Base-by-base conservation (phyloP, 2,888 invertebrate species). In the Brassicogethes aeneus region DNA sequence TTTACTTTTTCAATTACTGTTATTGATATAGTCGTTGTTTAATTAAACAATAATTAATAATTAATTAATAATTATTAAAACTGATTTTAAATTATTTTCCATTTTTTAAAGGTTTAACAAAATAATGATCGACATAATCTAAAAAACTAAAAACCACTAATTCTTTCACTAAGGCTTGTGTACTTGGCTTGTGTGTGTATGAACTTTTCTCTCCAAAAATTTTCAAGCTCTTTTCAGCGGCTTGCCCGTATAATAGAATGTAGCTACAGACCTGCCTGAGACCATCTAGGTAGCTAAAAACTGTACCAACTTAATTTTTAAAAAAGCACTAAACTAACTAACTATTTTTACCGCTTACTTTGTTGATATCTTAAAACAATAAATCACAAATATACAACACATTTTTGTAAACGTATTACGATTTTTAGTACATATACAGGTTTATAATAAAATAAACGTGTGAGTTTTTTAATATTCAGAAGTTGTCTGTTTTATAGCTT, bases 181-280 rank as follows among this genome's bases (percentile, higher is more conserved):
- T 60, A 60, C 59, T 61, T 60, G 52, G 61, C 60, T 61, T 60
- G 61, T 59, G 53, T 57, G 57, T 60, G 55, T 58, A 49, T 55
- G 53, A 41, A 29, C 39, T 40, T 40, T 41, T 45, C 42, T 50
- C 39, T 41, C 40, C 37, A 40, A 36, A 40, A 41, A 40, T 37
- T 46, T 41, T 48, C 47, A 43, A 53, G 48, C 50, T 48, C 51
- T 47, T 44, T 47, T 51, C 46, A 56, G 43, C 52, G 54, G 60
- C 60, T 64, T 63, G 59, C 62, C 66, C 65, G n/a, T n/a, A n/a
- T n/a, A n/a, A 64, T 67, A 66, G 66, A 67, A 67, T 67, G 67
- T 66, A 66, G 66, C 67, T 65, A 64, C 61, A 64, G 62, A 65
- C 66, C 65, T 66, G 66, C 65, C 60, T 62, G 61, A 60, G 53